Base-by-base conservation (phyloP, 2,113 vertebrate species). In the Centrocercus urophasianus region DNA sequence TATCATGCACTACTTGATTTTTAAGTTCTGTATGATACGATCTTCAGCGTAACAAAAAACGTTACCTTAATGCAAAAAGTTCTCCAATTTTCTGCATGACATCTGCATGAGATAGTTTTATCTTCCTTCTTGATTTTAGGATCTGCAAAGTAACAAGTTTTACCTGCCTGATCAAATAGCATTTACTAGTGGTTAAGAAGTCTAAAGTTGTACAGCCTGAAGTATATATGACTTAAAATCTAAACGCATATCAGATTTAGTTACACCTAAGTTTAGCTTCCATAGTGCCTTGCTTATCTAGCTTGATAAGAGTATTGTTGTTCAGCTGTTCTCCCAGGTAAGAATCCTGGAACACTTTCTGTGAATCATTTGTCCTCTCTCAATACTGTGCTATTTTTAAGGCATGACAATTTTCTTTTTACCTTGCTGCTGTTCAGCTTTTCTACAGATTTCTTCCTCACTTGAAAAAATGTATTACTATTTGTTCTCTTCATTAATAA, bases 61-160 rank as follows among this genome's bases (percentile, higher is more conserved):
- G 38, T 96, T 98, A 99, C 99, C 99, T 99, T 85, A 99, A 95
- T 7, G 98, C 97, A 47, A 99, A 99, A 59, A 99, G 98, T 94
- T 99, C 99, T 88, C 99, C 99, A 40, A 99, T 99, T 98, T 99
- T 99, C 98, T 99, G 98, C 99, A 99, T 99, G 16, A 99, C 99
- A 92, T 99, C 99, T 93, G 98, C 98, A 56, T 99, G 98, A 72
- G 99, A 99, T n/a, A 99, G 95, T 96, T 99, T 99, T 15, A 99
- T 96, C 85, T 98, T 98, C 94, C 98, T 98, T 56, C 99, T 98
- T 91, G 98, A 98, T 95, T 99, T 99, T 50, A 99, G 97, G 80
- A 98, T 99, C 99, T 98, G 93, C 54, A 88, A 93, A 95, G 45
- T 70, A 92, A 71, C 6, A 86, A 48, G 20, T 42, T 75, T 64